A percentile compares a stretch with the other conserved stretches of the same genome.
Evolutionary conservation across 2,797 vertebrate genomes (phyloP).

Genomic region (Siniperca obscura): DNA sequence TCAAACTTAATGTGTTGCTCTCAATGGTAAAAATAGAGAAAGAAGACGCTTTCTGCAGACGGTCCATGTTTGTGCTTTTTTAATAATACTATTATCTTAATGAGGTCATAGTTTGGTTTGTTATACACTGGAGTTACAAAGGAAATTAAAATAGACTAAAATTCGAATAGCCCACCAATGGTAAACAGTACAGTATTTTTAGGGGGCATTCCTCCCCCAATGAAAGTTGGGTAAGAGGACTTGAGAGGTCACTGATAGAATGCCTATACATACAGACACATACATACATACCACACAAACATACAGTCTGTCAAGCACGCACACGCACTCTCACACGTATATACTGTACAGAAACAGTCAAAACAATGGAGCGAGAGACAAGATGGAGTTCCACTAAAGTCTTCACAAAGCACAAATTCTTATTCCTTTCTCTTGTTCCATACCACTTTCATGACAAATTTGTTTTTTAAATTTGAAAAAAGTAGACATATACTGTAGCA

Average conservation of each 20-base stretch:
- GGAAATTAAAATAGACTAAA: conserved; percentile 91
- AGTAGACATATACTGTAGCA: conserved; percentile 89
- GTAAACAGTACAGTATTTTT: conserved; percentile 97
- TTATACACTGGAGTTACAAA: conserved; percentile 99
- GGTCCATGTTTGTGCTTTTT: conserved; percentile 99
- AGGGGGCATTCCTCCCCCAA: conserved; percentile 89
- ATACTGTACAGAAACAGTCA: conserved; percentile 97
- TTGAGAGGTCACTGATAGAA: conserved; percentile 98
- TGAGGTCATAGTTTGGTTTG: conserved; percentile 99
- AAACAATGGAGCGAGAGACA: conserved; percentile 94
- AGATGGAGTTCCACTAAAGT: conserved; percentile 91
- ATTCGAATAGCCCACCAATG: conserved; percentile 95
- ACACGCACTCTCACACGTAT: conserved; percentile 86
- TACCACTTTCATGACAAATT: conserved; percentile 80
- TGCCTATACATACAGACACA: conserved; percentile 99
- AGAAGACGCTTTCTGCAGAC: conserved; percentile 95
- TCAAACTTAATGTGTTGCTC: conserved; percentile 70
- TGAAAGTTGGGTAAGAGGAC: conserved; percentile 88
- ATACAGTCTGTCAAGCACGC: conserved; percentile 85
- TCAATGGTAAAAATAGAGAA: conserved; percentile 79
- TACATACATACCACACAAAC: conserved; percentile 93
- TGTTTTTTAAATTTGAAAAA: conserved; percentile 80
- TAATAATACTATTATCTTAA: conserved; percentile 99
- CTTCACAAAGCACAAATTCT: conserved; percentile 85
- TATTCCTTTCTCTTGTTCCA: conserved; percentile 82